phyloP scores from a whole-genome alignment of 2,888 invertebrate genomes.

The Oegoconia quadripuncta region DNA sequence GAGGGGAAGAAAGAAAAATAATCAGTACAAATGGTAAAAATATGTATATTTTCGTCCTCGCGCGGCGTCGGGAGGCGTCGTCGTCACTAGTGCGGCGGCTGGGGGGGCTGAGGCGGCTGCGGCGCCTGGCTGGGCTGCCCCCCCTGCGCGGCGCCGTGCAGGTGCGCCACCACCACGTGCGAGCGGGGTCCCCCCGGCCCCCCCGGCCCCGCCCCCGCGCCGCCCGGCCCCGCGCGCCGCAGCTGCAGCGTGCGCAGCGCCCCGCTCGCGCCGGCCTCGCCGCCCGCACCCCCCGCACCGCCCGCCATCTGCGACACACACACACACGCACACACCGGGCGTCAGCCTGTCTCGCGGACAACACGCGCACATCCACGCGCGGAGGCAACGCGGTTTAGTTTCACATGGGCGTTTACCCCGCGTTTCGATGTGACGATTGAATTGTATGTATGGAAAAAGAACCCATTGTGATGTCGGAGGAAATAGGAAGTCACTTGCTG shows the following conservation, averaged over 20 bases:
- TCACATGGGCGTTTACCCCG: too few species aligned
- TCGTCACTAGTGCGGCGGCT: constrained; percentile 56
- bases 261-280: constrained; percentile 24
- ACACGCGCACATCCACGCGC: neutral
- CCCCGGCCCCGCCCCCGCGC: constrained; percentile 27
- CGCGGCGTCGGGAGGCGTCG: constrained; percentile 25
- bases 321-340: neutral
- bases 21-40: too few species aligned
- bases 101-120: constrained; percentile 27
- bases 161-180: constrained; percentile 56
- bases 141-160: too few species aligned
- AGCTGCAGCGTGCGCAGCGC: constrained; percentile 39
- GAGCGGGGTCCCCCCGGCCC: constrained; percentile 10
- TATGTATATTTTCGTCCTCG: constrained; percentile 1
- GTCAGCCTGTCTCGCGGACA: too few species aligned
- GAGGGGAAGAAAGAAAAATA: too few species aligned
- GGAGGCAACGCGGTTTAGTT: neutral
- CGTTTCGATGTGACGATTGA: too few species aligned
- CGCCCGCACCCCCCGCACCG: constrained; percentile 70
- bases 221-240: constrained; percentile 44
- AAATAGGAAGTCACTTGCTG: too few species aligned
- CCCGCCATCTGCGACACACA: constrained; percentile 71
- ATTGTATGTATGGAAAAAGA: too few species aligned
- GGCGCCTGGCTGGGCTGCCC: constrained; percentile 37
- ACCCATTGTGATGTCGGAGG: too few species aligned